Percentiles rank a stretch among this genome's conserved stretches.
Evolutionary conservation across 2,888 invertebrate species (phyloP).

Genomic region (Caenorhabditis auriculariae): DNA sequence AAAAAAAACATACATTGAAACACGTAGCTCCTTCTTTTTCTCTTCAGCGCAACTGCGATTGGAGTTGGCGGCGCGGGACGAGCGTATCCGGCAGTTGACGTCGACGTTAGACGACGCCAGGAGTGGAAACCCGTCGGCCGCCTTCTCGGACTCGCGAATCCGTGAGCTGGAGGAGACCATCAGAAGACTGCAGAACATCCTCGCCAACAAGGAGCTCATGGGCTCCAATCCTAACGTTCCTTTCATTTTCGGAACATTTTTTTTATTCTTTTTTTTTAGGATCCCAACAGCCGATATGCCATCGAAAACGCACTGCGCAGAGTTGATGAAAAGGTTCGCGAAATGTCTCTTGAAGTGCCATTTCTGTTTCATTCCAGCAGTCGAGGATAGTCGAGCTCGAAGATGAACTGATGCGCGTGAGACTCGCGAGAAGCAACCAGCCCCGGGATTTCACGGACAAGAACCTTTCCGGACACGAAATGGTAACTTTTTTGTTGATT

Average conservation of each 20-base stretch:
- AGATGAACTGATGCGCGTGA: conserved; percentile 66
- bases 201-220: conserved; percentile 33
- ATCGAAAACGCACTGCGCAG: conserved; percentile 45
- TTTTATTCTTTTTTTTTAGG: conserved; percentile 30
- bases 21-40: too few species aligned
- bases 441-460: conserved; percentile 62
- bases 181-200: conserved; percentile 28
- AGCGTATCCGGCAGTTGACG: conserved; percentile 35
- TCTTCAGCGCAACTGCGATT: conserved; percentile 36
- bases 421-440: conserved; percentile 25
- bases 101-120: conserved; percentile 20
- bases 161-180: conserved; percentile 44
- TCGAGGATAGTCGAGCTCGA: conserved; percentile 83
- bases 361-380: conserved; percentile 72
- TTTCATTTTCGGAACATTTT: too few species aligned
- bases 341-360: not conserved
- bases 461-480: conserved; percentile 52
- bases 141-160: conserved; percentile 19
- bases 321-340: conserved; percentile 33
- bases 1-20: too few species aligned
- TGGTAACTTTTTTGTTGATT: conserved; percentile 15
- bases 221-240: too few species aligned
- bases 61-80: conserved; percentile 33
- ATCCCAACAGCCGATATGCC: conserved; percentile 40
- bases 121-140: not conserved